phyloP scores from a whole-genome alignment of 64 coral and sea anemone genomes.

The Orbicella faveolata region DNA sequence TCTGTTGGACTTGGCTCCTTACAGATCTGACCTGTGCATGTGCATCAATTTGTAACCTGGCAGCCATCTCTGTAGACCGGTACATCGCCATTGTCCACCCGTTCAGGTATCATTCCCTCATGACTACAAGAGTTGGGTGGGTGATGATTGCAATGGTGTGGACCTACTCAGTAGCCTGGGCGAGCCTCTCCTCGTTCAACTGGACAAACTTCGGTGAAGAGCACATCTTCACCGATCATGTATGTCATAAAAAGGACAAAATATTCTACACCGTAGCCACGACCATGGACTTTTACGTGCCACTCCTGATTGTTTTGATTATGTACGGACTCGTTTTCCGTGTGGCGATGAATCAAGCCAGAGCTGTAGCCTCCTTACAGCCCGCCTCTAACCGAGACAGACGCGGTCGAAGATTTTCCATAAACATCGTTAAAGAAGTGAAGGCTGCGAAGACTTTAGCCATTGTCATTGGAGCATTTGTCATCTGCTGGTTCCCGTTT shows the following conservation, averaged over 20 bases:
- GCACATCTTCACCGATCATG: background rate
- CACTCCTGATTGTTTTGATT: constrained; percentile 67
- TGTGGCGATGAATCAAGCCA: constrained; percentile 78
- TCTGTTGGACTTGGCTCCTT: constrained; percentile 66
- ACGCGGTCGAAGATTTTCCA: constrained; percentile 41
- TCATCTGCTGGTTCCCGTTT: constrained; percentile 90
- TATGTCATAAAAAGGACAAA: constrained; percentile 53
- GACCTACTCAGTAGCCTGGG: constrained; percentile 59
- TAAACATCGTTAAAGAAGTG: constrained; percentile 70
- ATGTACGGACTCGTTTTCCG: constrained; percentile 70
- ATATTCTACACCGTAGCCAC: constrained; percentile 69
- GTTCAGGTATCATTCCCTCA: constrained; percentile 73
- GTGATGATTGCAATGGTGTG: constrained; percentile 69
- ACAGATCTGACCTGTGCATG: constrained; percentile 59
- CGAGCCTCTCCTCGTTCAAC: constrained; percentile 51
- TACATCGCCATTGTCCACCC: constrained; percentile 73
- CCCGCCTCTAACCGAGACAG: background rate
- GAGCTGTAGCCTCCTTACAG: constrained; percentile 56
- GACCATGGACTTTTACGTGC: constrained; percentile 63
- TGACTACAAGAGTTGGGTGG: constrained; percentile 55
- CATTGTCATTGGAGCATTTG: constrained; percentile 80
- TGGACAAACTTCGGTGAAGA: constrained; percentile 38
- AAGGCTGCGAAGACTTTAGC: constrained; percentile 92
- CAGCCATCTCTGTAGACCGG: constrained; percentile 87
- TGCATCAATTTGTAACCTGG: constrained; percentile 92